These are phyloP conservation scores for Sylvilagus floridanus DNA, from an alignment of 2,797 vertebrate genomes.

Conservation along the genomic window DNA sequence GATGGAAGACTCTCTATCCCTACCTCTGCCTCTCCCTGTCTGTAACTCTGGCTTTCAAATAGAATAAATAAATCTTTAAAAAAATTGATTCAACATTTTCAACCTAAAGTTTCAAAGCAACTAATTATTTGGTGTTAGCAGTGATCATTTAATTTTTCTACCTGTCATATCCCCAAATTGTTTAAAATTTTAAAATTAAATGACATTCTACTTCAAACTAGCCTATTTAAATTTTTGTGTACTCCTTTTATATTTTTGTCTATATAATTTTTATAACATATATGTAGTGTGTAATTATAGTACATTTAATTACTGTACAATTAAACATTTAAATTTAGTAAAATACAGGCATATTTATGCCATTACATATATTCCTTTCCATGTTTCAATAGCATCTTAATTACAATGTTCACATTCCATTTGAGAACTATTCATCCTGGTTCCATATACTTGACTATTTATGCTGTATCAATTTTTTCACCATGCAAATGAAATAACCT, in stretches of 20 bases:
- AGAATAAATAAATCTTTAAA: too few species aligned
- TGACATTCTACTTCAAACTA: constrained; percentile 3
- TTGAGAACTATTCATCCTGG: neutral
- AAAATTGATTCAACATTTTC: neutral
- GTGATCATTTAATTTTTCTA: constrained; percentile 12
- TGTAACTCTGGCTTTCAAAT: too few species aligned
- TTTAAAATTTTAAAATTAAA: neutral
- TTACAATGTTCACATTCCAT: constrained; percentile 29
- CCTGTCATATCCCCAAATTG: too few species aligned
- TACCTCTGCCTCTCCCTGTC: too few species aligned
- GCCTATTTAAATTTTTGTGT: neutral
- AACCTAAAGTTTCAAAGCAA: constrained; percentile 2
- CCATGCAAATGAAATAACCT: neutral
- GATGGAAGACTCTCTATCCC: too few species aligned
- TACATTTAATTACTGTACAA: neutral
- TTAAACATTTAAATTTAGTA: neutral
- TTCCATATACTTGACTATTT: constrained; percentile 34
- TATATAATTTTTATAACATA: neutral
- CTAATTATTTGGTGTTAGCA: neutral
- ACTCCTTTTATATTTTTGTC: neutral
- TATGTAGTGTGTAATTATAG: neutral
- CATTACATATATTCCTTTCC: neutral
- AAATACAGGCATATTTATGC: neutral
- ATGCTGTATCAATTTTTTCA: neutral
- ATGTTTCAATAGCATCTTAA: constrained; percentile 32